Evolutionary conservation across 2,113 vertebrate species (phyloP), one percentile per base, ranked within the genome.

Genomic region (Tursiops truncatus): DNA sequence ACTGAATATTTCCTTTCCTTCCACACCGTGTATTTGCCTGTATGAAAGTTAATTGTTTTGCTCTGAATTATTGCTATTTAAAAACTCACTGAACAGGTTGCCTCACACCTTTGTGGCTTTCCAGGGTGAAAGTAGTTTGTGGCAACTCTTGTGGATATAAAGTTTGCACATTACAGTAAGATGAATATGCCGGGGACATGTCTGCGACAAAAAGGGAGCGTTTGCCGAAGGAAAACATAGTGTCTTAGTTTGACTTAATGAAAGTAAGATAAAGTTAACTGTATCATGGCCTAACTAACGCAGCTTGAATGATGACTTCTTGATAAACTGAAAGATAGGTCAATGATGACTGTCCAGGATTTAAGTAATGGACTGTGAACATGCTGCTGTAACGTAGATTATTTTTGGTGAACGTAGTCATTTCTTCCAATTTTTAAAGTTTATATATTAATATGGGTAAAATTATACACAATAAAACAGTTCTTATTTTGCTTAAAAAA

Each of bases 21-120:
- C 18, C 25, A 36, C 67, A 50, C 60, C 17, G 8, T 56, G 53
- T 95, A 31, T 97, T 95, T 84, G 23, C 21, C 41, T 33, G 62
- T 21, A 23, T 83, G 91, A 33, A 60, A 83, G 91, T 84, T 53
- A 84, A 50, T 94, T 97, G 90, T 56, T 84, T 89, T 76, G 62
- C 83, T 95, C 44, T 70, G 86, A 96, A 94, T 96, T 70, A 83
- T 15, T 56, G 26, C 95, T 81, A 15, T 38, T 73, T 86, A 77
- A 81, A 91, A 56, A 31, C 36, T n/a, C 26, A 56, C 2, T 18
- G 28, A 44, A 36, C 3, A 11, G 31, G 13, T 47, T 23, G 56
- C 68, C 1, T 88, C 41, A 3, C n/a, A 26, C 58, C 20, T 71
- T 36, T n/a, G n/a, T 63, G 4, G 12, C 28, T 70, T 82, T 56